Evolutionary conservation across 2,113 vertebrate species (phyloP), one percentile per base, ranked within the genome.

Genomic region (Tragelaphus scriptus): DNA sequence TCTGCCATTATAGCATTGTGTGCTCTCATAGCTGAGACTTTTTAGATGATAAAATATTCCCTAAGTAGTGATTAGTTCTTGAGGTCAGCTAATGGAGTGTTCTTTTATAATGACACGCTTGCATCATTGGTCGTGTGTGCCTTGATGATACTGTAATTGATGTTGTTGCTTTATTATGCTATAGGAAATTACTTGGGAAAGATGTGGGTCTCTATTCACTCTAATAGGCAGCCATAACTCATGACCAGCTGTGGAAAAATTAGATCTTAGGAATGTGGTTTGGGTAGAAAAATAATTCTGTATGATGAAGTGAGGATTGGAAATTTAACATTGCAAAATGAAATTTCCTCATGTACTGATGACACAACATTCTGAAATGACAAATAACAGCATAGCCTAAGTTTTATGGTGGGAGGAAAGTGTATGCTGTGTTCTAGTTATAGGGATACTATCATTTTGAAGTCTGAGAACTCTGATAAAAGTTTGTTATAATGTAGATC

Each of bases 391-490:
- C 0, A 8, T 94, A 91, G 94, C 3, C n/a, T 94, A 12, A 93
- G 6, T 30, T 93, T 92, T 36, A 82, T 53, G 32, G 28, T 40
- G 32, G 16, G 59, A 71, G 36, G 7, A 87, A 88, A 88, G 36
- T 94, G 26, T 1, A 1, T 97, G 25, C 71, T 93, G 3, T 93
- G 6, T 68, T 97, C 2, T 65, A 14, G 81, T 91, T 90, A 5
- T 7, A 23, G 68, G 25, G 16, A 0, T 75, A 15, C 15, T 77
- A 9, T 95, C 15, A 58, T 85, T 59, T 59, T 85, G 25, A 92
- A 92, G 30, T 12, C 36, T 93, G 97, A 96, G 61, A 91, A 82
- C 96, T 97, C 75, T 94, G 85, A 91, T 44, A 87, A 79, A 95
- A 87, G 44, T 91, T 96, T 91, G 3, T 15, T 85, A 0, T 90